Conservation (phyloP, 2,113 vertebrate genomes). For the Hassar affinis region DNA sequence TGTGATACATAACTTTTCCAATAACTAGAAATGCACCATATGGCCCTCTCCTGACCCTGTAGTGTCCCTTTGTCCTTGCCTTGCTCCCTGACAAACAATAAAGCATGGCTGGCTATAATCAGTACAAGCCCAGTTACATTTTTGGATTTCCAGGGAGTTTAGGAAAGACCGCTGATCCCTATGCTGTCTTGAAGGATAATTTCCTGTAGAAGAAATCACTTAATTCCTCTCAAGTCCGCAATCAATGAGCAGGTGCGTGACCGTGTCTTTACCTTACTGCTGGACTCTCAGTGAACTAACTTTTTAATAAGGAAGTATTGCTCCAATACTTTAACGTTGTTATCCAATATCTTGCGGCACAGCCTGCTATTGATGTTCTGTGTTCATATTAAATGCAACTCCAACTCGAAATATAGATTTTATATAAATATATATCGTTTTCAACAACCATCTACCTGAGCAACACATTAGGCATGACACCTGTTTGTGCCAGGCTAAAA, state of each 20-base stretch:
- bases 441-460: background rate
- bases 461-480: constrained; percentile 32
- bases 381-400: constrained; percentile 27
- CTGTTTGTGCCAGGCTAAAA: constrained; percentile 41
- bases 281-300: constrained; percentile 66
- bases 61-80: constrained; percentile 11
- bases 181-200: constrained; percentile 72
- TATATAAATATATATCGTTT: too few species aligned
- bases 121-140: constrained; percentile 24
- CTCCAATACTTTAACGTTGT: constrained; percentile 70
- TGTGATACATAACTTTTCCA: background rate
- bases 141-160: constrained; percentile 26
- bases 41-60: background rate
- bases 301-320: constrained; percentile 73
- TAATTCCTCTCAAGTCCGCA: constrained; percentile 70
- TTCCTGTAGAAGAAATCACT: constrained; percentile 70
- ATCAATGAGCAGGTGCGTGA: constrained; percentile 72
- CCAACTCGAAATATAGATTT: too few species aligned
- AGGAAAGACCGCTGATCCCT: constrained; percentile 58
- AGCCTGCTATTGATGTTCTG: constrained; percentile 55
- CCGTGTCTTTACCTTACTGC: constrained; percentile 70
- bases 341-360: constrained; percentile 72
- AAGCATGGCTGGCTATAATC: constrained; percentile 31
- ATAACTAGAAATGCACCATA: background rate
- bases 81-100: constrained; percentile 32